phyloP scores from a whole-genome alignment of 2,888 invertebrate species.

The Uloborus plumipes region DNA sequence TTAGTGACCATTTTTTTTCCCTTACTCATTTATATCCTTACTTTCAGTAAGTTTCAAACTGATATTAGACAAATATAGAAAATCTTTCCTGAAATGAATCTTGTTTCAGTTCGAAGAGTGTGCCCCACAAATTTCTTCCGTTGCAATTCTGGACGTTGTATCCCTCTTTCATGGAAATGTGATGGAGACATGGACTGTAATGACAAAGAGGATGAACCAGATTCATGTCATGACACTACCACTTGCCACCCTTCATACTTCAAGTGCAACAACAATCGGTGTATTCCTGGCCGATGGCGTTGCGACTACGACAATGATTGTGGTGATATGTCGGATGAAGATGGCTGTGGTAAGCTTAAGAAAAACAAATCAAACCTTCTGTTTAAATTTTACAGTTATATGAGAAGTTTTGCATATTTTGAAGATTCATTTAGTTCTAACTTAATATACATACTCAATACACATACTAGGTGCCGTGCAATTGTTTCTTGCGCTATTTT shows the following conservation, averaged over 20 bases:
- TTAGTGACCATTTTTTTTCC: no score
- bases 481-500: no score
- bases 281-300: conserved; percentile 82
- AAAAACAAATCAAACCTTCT: no score
- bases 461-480: no score
- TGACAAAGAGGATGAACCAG: conserved; percentile 84
- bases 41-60: no score
- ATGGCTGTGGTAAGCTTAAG: conserved; percentile 74
- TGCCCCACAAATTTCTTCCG: conserved; percentile 70
- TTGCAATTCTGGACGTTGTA: conserved; percentile 82
- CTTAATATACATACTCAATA: no score
- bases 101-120: conserved; percentile 66
- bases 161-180: conserved; percentile 80
- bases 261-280: conserved; percentile 80
- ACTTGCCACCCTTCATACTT: conserved; percentile 86
- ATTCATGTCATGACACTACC: conserved; percentile 74
- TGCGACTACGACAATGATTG: conserved; percentile 86
- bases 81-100: neutral
- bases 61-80: neutral
- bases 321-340: conserved; percentile 84
- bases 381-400: neutral
- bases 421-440: no score
- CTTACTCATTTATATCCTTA: neutral
- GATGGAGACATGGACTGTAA: conserved; percentile 85
- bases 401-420: neutral